Evolutionary conservation across 1,140 invertebrate species (phyloP).

Genomic region (Dendroctonus valens): DNA sequence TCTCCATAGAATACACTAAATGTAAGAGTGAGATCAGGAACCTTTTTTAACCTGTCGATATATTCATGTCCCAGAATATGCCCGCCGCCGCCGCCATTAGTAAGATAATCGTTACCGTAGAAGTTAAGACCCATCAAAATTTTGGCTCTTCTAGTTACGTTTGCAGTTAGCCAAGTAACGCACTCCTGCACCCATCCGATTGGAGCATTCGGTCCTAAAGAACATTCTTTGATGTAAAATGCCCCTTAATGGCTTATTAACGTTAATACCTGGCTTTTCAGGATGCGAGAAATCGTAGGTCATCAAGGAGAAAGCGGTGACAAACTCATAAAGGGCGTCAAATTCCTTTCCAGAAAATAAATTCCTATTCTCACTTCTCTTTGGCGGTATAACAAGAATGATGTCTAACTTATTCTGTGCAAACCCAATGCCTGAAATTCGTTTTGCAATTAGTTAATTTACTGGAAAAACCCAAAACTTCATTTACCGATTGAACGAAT

Average conservation of each 20-base stretch:
- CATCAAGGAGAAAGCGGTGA: conserved; percentile 89
- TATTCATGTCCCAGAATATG: conserved; percentile 79
- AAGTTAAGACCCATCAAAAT: conserved; percentile 90
- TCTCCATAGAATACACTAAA: conserved; percentile 79
- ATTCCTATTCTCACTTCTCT: conserved; percentile 64
- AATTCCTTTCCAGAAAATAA: conserved; percentile 78
- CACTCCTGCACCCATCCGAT: conserved; percentile 78
- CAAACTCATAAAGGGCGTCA: conserved; percentile 69
- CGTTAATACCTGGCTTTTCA: conserved; percentile 66
- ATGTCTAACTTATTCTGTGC: conserved; percentile 58
- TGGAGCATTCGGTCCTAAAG: conserved; percentile 78
- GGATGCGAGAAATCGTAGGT: conserved; percentile 91
- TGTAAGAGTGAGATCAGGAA: conserved; percentile 66
- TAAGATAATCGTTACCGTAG: conserved; percentile 87
- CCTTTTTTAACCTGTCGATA: conserved; percentile 65
- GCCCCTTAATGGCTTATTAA: conserved; percentile 32
- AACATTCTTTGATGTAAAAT: conserved; percentile 7
- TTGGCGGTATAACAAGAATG: conserved; percentile 85
- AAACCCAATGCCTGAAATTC: conserved; percentile 32
- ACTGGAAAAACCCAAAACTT: background rate
- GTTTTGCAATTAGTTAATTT: background rate
- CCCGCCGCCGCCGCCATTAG: conserved; percentile 70
- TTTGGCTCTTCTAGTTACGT: conserved; percentile 66
- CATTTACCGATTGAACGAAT: conserved; percentile 61
- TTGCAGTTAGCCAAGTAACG: conserved; percentile 69